Percentiles rank a stretch among this genome's conserved stretches.
These are phyloP conservation scores for Siderastrea radians DNA, from an alignment of 92 coral and sea anemone genomes.

Conservation along the genomic window DNA sequence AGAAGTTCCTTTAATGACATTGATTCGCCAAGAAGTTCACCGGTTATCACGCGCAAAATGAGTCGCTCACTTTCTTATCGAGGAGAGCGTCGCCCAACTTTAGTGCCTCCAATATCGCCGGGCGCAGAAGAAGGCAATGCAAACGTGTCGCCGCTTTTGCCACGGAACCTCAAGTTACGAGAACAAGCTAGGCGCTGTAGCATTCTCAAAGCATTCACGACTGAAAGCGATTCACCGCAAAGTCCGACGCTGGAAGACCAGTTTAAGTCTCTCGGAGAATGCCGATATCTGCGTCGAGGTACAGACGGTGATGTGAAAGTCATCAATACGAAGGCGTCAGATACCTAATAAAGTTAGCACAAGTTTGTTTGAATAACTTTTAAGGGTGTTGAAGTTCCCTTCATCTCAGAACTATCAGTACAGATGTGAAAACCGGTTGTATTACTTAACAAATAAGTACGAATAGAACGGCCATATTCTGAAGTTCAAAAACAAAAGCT, in stretches of 20 bases:
- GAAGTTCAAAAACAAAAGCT: no score
- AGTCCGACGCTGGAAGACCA: slow-evolving; percentile 71
- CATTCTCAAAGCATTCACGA: slow-evolving; percentile 17
- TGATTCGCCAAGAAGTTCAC: not conserved
- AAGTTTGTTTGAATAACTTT: not conserved
- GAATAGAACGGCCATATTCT: no score
- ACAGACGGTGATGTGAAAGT: not conserved
- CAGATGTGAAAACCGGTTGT: no score
- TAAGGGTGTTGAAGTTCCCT: not conserved
- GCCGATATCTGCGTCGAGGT: slow-evolving; percentile 68
- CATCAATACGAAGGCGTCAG: not conserved
- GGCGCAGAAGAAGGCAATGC: not conserved
- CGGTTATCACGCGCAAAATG: not conserved
- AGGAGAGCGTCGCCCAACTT: slow-evolving; percentile 10
- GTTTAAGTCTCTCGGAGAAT: slow-evolving; percentile 74
- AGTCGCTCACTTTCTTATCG: slow-evolving; percentile 16
- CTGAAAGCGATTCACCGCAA: not conserved
- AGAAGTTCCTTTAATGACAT: slow-evolving; percentile 24
- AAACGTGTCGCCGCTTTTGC: slow-evolving; percentile 38
- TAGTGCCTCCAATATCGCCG: not conserved
- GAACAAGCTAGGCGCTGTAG: slow-evolving; percentile 50
- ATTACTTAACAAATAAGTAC: no score
- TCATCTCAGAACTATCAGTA: not conserved
- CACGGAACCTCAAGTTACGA: slow-evolving; percentile 66
- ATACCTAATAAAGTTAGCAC: not conserved